Evolutionary conservation across 2,113 vertebrate species (phyloP), one percentile per base, ranked within the genome.

Genomic region (Eurypyga helias): DNA sequence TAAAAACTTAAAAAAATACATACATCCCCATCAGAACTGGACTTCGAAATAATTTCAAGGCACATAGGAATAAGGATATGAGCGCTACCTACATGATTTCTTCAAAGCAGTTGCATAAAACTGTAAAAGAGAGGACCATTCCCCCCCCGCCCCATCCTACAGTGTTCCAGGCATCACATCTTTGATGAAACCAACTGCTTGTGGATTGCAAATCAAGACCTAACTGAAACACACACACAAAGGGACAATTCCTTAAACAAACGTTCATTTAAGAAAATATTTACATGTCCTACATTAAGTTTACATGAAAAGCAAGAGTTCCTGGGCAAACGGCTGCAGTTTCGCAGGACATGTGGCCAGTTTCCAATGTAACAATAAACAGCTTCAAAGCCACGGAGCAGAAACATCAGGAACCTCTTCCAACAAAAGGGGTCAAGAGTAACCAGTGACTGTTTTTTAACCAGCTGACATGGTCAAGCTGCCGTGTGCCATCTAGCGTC

Each of bases 401-500:
- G 33, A 9, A 24, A 19, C 57, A 8, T 13, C 6, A 31, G 41
- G 57, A 54, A 19, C 7, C 24, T 62, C 28, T 9, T 0, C 4
- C 9, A 41, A 51, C 17, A n/a, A 19, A 14, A 45, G 29, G 65
- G 58, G 38, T 66, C 24, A 1, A 2, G 16, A 69, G 41, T 7
- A 14, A 25, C 1, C 13, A 2, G 64, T 13, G 78, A 41, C n/a
- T 24, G 2, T 18, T 6, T 33, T 23, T 45, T 13, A 17, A 34
- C 1, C 55, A 6, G 71, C 24, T 21, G 83, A 11, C 31, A 57
- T 3, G 21, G 64, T 7, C 83, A 58, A 26, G 91, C 49, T 51
- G 76, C 72, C 89, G 87, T 65, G 38, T 72, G 95, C 96, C 94
- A 98, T 14, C 87, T 90, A 79, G 78, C 83, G 93, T 51, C 72